Evolutionary conservation across 1,140 invertebrate genomes (phyloP).

Genomic region (Cydia strobilella): DNA sequence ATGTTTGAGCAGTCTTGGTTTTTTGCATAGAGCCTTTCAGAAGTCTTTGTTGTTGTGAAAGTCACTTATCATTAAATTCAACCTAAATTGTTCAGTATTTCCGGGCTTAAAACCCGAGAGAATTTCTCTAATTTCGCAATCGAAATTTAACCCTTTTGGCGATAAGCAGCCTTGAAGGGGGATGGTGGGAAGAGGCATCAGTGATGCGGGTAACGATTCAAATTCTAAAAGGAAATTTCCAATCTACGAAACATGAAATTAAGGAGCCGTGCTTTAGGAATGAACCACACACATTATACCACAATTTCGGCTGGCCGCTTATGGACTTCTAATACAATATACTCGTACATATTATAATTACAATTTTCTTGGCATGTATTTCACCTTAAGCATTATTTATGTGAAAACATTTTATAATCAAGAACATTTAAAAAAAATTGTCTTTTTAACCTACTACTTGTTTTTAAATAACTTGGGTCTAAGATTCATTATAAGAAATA

Average conservation of each 20-base stretch:
- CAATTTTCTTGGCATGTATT: no score
- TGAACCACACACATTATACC: neutral
- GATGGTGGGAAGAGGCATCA: neutral
- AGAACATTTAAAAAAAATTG: no score
- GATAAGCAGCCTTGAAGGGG: neutral
- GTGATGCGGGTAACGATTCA: constrained; percentile 1
- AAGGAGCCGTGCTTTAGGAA: neutral
- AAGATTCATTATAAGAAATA: no score
- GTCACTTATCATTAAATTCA: neutral
- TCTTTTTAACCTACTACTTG: no score
- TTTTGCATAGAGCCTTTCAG: neutral
- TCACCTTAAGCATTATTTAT: no score
- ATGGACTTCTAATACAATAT: neutral
- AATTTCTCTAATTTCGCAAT: neutral
- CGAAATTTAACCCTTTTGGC: constrained; percentile 12
- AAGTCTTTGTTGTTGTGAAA: neutral
- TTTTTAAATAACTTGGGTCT: no score
- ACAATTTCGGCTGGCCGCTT: neutral
- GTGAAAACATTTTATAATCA: no score
- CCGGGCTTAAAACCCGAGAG: neutral
- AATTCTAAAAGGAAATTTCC: constrained; percentile 7
- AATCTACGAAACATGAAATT: neutral
- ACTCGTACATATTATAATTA: no score
- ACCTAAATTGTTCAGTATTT: neutral
- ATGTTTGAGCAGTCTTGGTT: no score